A percentile compares a stretch with the other conserved stretches of the same genome.
phyloP scores from a whole-genome alignment of 2,113 vertebrate genomes.

The Amphiprion ocellaris region DNA sequence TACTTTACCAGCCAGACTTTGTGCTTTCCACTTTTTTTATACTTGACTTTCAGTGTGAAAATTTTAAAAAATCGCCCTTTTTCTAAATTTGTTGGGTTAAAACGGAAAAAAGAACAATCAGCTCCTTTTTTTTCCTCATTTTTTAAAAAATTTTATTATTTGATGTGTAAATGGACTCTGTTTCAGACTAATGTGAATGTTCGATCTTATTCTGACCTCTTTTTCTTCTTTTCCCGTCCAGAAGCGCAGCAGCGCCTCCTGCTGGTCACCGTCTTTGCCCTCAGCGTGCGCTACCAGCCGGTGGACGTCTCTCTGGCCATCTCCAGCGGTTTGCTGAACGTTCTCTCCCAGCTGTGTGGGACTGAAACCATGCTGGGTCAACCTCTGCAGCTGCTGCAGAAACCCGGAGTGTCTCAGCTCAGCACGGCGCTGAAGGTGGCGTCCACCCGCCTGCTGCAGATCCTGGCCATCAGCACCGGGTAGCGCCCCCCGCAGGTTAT shows the following conservation, averaged over 20 bases:
- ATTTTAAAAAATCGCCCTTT: no score
- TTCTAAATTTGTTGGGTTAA: no score
- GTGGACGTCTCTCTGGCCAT: constrained; percentile 97
- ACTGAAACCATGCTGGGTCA: constrained; percentile 97
- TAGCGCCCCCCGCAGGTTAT: constrained; percentile 66
- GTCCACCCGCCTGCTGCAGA: constrained; percentile 95
- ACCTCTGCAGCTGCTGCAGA: constrained; percentile 93
- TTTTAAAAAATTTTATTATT: no score
- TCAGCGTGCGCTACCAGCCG: constrained; percentile 97
- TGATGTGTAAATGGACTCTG: no score
- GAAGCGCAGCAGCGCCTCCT: constrained; percentile 98
- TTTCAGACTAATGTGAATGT: no score
- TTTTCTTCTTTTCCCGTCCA: constrained; percentile 50
- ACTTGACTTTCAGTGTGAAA: no score
- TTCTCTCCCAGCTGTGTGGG: constrained; percentile 95
- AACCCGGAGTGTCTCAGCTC: constrained; percentile 94
- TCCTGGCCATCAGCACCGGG: constrained; percentile 98
- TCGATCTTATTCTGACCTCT: no score
- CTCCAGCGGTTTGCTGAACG: constrained; percentile 94
- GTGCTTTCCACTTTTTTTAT: no score
- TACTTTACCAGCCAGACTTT: no score
- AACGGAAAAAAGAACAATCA: no score
- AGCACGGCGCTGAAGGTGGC: constrained; percentile 97
- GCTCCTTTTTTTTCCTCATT: no score
- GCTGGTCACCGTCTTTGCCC: constrained; percentile 95